Percentiles rank a stretch among this genome's conserved stretches.
Conservation (phyloP, 2,113 vertebrate genomes). For the Chelonoidis abingdonii region DNA sequence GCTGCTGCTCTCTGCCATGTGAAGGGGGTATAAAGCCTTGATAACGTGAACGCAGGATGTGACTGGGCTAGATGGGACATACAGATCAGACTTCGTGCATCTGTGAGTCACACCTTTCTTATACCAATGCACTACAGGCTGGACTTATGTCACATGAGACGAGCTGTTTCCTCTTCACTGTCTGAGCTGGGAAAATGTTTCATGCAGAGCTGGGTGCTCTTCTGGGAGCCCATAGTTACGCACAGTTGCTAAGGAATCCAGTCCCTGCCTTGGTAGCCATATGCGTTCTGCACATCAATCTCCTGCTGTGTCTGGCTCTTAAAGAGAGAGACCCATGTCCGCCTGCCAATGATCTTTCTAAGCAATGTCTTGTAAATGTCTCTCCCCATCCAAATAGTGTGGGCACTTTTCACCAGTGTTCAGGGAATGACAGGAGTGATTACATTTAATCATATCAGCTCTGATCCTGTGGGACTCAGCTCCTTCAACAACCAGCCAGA, state of each 20-base stretch:
- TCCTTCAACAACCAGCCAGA: not conserved
- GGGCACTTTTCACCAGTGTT: fast-evolving
- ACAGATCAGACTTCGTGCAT: not conserved
- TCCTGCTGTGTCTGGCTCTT: not conserved
- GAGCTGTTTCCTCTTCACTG: not conserved
- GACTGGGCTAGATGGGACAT: too few species aligned
- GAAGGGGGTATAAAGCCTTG: not conserved
- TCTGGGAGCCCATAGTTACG: not conserved
- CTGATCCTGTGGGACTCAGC: not conserved
- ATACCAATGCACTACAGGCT: not conserved
- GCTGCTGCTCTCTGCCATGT: not conserved
- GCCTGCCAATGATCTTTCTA: not conserved
- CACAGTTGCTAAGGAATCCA: not conserved
- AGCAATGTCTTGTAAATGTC: fast-evolving
- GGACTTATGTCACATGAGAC: not conserved
- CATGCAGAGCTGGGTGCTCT: not conserved
- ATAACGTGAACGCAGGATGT: not conserved
- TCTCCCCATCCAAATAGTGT: not conserved
- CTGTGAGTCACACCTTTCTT: too few species aligned
- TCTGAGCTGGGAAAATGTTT: not conserved
- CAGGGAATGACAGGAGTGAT: not conserved
- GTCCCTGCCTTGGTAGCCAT: not conserved
- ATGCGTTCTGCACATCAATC: not conserved
- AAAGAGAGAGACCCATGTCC: not conserved
- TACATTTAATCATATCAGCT: not conserved